Evolutionary conservation across 2,113 vertebrate species (phyloP).

Genomic region (Anhinga anhinga): DNA sequence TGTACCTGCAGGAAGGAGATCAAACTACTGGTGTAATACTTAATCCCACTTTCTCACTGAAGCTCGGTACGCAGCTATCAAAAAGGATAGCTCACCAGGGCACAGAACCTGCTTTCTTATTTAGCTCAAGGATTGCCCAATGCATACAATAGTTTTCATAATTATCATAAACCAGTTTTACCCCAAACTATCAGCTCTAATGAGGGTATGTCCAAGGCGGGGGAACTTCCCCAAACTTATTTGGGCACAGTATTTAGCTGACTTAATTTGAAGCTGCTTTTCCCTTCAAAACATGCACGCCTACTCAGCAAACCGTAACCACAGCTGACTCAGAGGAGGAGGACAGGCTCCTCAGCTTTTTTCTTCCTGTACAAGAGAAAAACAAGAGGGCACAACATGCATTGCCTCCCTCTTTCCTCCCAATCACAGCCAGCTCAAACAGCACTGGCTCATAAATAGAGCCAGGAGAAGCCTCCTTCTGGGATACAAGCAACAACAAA

Average conservation of each 20-base stretch:
- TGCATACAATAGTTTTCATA: background rate
- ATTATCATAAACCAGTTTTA: conserved; percentile 9
- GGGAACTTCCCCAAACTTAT: background rate
- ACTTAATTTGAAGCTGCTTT: conserved; percentile 45
- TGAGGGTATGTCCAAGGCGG: background rate
- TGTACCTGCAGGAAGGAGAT: background rate
- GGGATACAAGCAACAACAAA: background rate
- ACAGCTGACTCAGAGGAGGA: conserved; percentile 57
- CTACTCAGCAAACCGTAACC: conserved; percentile 53
- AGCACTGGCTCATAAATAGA: background rate
- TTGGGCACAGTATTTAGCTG: background rate
- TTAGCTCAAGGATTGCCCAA: background rate
- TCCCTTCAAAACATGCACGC: conserved; percentile 35
- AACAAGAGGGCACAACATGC: conserved; percentile 52
- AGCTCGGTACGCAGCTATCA: background rate
- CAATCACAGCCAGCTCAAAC: conserved; percentile 24
- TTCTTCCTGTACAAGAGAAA: conserved; percentile 47
- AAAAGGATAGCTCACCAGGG: background rate
- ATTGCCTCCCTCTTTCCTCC: conserved; percentile 26
- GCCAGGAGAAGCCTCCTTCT: background rate
- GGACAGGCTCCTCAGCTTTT: conserved; percentile 45
- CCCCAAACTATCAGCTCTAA: background rate
- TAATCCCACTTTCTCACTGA: background rate
- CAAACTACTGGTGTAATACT: background rate
- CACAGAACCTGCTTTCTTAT: background rate